Base-by-base conservation (phyloP, 1,140 invertebrate species). In the Spodoptera frugiperda region DNA sequence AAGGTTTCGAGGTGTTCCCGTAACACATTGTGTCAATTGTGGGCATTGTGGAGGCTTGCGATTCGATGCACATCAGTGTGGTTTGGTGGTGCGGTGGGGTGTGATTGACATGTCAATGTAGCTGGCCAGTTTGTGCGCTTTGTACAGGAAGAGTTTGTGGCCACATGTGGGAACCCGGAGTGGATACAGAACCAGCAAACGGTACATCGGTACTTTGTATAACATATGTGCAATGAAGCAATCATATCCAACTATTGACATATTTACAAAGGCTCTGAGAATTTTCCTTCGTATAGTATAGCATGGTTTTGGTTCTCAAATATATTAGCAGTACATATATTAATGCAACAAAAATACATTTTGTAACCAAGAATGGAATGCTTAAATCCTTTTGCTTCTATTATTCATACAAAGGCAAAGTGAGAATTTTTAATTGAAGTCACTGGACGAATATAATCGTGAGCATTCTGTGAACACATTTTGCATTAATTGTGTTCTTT, bases 11-110 rank as follows among this genome's bases (percentile, higher is more conserved):
- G 82, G 80, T 80, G 83, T 84, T 82, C 63, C 79, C 73, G 76
- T 78, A 81, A 73, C 57, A 75, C 67, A 81, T 88, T 88, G 85
- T 88, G 61, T 84, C 84, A 86, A 85, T 87, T 89, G 86, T 75
- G 44, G 46, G 74, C 51, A 67, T 82, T 85, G 77, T 65, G 55
- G n/a, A 54, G 72, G 68, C 65, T 77, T 74, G 80, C 77, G 77
- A 79, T 84, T 80, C 59, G 79, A 78, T 82, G 76, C 75, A 74
- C 70, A 82, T 80, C 75, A 59, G 25, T 21, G n/a, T 15, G 33
- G 30, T 72, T 72, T 48, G 70, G 70, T 49, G 70, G 54, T 30
- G 15, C 21, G 11, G 1, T 0, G 10, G 5, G 53, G n/a, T 61
- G 48, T 84, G 84, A 86, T 84, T 86, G 86, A 83, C 84, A 81